Base-by-base conservation (phyloP, 2,113 vertebrate genomes). In the Bubalus kerabau region DNA sequence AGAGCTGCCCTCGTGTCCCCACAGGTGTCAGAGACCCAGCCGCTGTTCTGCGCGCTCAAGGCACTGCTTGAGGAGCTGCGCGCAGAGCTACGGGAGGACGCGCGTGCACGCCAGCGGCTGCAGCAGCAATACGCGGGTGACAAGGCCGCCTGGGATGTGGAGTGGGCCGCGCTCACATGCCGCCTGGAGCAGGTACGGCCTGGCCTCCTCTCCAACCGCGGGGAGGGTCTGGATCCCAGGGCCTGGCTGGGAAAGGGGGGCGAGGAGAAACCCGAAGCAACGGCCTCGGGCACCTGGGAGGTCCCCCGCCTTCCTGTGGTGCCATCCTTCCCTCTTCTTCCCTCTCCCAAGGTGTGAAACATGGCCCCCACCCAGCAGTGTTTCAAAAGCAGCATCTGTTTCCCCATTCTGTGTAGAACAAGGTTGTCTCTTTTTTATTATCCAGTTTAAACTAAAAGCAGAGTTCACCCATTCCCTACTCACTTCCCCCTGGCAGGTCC, bases 61-160 rank as follows among this genome's bases (percentile, higher is more conserved):
- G 97, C 98, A 40, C 98, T 99, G 98, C 98, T 99, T 98, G 99
- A 99, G 96, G 99, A 99, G 92, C 99, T 99, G 96, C 99, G 99
- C 40, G 96, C 95, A 0, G 99, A 99, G 98, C 98, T 99, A 95
- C 98, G 98, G 46, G 99, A 99, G 0, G 99, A 99, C 81, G 99
- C 99, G 94, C 96, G 96, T 0, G 99, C 99, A 40, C 99, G 99
- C 16, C 98, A 98, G 97, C 99, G 99, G 2, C 98, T 99, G 67
- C 99, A 99, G 98, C 99, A 99, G 98, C 99, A 99, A 57, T 99
- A 99, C 0, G 99, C 99, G 95, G 99, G 98, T 57, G 99, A 99
- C 98, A 99, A 99, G 98, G 99, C 99, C 1, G 97, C 99, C 94
- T 99, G 99, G 99, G 99, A 99, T 88, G 99, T 99, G 97, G 99